A percentile compares a stretch with the other conserved stretches of the same genome.
These are phyloP conservation scores for Oryctes rhinoceros DNA, from an alignment of 1,140 invertebrate species.

Conservation along the genomic window DNA sequence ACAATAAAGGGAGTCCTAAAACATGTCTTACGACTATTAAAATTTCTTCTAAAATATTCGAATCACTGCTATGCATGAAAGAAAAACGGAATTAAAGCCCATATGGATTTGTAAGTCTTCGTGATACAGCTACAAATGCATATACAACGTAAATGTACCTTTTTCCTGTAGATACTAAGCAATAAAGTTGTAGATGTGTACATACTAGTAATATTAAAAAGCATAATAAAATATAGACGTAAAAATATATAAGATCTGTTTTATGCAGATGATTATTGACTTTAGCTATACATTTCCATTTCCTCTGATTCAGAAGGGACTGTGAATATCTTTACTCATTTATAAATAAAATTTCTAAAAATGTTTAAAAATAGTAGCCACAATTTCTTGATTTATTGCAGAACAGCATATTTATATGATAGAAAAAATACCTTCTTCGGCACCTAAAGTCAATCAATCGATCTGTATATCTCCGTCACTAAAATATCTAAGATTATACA, in stretches of 20 bases:
- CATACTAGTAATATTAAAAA: not conserved
- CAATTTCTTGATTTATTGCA: no score
- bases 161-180: conserved; percentile 12
- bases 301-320: not conserved
- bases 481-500: not conserved
- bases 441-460: not conserved
- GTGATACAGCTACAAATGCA: conserved; percentile 27
- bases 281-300: not conserved
- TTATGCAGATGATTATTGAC: not conserved
- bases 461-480: not conserved
- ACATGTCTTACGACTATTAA: not conserved
- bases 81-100: conserved; percentile 48
- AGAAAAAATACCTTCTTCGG: not conserved
- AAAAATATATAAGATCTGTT: not conserved
- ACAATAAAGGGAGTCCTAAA: not conserved
- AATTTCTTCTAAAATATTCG: not conserved
- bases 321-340: not conserved
- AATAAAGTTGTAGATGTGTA: not conserved
- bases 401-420: no score
- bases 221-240: not conserved
- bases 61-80: conserved; percentile 49
- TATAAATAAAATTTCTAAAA: not conserved
- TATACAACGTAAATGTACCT: not conserved
- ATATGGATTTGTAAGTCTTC: conserved; percentile 39
- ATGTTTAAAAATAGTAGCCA: no score